Percentiles rank a stretch among this genome's conserved stretches.
These are phyloP conservation scores for Cossypha niveicapilla DNA, from an alignment of 2,797 vertebrate genomes.

Conservation along the genomic window DNA sequence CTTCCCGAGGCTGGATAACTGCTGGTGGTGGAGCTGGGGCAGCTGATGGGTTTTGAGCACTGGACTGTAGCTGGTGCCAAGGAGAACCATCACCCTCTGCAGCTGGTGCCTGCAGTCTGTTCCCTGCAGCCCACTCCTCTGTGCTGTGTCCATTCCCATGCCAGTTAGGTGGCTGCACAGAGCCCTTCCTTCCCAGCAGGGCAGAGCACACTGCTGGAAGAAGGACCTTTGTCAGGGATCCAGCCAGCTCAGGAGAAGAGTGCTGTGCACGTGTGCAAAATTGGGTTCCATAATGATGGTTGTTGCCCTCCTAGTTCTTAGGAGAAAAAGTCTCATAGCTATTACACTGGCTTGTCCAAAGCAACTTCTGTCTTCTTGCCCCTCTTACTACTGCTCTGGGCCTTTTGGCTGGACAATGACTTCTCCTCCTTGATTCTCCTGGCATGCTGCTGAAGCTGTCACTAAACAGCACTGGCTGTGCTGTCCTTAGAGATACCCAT, in stretches of 20 bases:
- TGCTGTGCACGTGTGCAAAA: background rate
- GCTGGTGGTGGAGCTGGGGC: background rate
- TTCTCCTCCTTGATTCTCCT: background rate
- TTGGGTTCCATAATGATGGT: background rate
- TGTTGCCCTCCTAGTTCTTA: background rate
- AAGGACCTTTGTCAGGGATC: background rate
- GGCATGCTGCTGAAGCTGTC: background rate
- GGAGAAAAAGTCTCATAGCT: background rate
- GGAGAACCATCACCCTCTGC: background rate
- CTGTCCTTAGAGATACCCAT: background rate
- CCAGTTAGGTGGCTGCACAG: background rate
- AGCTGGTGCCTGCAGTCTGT: background rate
- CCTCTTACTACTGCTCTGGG: background rate
- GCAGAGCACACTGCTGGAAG: background rate
- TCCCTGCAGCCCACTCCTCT: background rate
- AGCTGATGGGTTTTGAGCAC: background rate
- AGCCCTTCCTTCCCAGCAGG: background rate
- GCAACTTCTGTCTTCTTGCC: background rate
- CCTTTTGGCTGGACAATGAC: background rate
- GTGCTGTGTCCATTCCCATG: background rate
- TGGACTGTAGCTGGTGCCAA: background rate
- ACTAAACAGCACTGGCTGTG: fast-evolving
- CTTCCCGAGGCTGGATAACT: background rate
- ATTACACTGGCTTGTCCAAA: background rate
- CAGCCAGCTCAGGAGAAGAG: background rate